Evolutionary conservation across 1,140 invertebrate genomes (phyloP), one percentile per base, ranked within the genome.

Genomic region (Hestina assimilis): DNA sequence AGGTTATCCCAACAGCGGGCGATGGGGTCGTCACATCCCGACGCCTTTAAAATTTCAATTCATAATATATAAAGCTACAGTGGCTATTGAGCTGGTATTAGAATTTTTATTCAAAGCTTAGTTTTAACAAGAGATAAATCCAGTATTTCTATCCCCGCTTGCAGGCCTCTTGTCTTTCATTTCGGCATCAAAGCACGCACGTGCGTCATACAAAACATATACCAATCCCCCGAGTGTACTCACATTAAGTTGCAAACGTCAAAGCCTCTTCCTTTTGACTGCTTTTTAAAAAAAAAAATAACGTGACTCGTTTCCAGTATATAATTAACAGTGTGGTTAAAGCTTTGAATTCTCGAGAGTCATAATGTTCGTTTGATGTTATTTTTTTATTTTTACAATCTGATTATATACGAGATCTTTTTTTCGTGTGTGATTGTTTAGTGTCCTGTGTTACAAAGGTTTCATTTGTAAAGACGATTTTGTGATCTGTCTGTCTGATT

Each of bases 241-340:
- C 64, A 43, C 43, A 57, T 60, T 80, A 80, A 78, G 71, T 83
- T 72, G 66, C 66, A 70, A 73, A 74, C 70, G 70, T 81, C 78
- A 83, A 83, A 85, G 81, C 63, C 73, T 79, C 79, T 79, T 85
- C 79, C 82, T 80, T 78, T 85, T 83, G 71, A 83, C 74, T 77
- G 72, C 66, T 64, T 73, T 73, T 77, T n/a, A n/a, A n/a, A 70
- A 67, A 74, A 78, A 81, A 79, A 78, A 73, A 66, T 43, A 60
- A 53, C 31, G 40, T 50, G 68, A 59, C 61, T 53, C 59, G 45
- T 59, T 67, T 73, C 57, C 66, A 68, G 66, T 75, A 82, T 69
- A 81, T 85, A 81, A 85, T 85, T 85, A 85, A 79, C 74, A 79
- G 66, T 69, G 72, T 62, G 66, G 66, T 76, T 73, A 72, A 59